Percentiles rank a stretch among this genome's conserved stretches.
phyloP scores from a whole-genome alignment of 2,888 invertebrate species.

The Monoplex corrugatus region DNA sequence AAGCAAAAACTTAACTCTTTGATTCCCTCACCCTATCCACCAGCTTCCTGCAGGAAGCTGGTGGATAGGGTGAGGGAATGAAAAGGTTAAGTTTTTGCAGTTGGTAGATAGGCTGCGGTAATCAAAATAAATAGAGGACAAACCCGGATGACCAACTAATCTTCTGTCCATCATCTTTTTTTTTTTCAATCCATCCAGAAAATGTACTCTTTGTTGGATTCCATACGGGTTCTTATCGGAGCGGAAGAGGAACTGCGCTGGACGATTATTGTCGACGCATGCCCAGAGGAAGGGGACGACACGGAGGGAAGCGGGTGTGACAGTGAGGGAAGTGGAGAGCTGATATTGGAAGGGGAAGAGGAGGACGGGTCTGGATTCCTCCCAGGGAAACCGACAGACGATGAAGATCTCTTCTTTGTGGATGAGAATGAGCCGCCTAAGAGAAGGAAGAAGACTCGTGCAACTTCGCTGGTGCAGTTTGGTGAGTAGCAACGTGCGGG shows the following conservation, averaged over 20 bases:
- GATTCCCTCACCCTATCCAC: too few species aligned
- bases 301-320: conserved; percentile 5
- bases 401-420: conserved; percentile 56
- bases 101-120: too few species aligned
- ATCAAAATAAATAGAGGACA: too few species aligned
- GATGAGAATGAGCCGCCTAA: conserved; percentile 43
- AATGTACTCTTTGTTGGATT: conserved; percentile 37
- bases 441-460: background rate
- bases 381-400: conserved; percentile 27
- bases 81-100: too few species aligned
- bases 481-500: conserved; percentile 36
- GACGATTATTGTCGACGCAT: background rate
- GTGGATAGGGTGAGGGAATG: too few species aligned
- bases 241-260: conserved; percentile 38
- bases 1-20: too few species aligned
- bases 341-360: background rate
- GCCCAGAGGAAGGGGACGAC: conserved; percentile 28
- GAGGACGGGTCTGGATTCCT: background rate
- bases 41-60: too few species aligned
- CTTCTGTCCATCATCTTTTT: too few species aligned
- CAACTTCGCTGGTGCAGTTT: conserved; percentile 19
- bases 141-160: too few species aligned
- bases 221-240: conserved; percentile 37
- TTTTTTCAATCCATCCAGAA: conserved; percentile 34
- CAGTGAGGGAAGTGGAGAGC: conserved; percentile 27